phyloP scores from a whole-genome alignment of 2,797 vertebrate species.

The Lacerta bilineata region DNA sequence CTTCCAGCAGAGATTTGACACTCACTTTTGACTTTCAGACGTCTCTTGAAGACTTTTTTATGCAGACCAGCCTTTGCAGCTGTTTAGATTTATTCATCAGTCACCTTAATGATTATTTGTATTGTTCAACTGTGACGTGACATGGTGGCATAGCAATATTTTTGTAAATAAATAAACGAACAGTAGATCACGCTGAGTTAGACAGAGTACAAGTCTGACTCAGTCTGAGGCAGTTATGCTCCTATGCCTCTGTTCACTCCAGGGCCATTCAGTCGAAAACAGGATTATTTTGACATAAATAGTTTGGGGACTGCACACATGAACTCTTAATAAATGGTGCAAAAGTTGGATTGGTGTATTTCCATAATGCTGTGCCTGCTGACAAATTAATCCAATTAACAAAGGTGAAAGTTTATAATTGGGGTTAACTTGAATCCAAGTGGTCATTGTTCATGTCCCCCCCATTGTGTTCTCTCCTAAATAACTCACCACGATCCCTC shows the following conservation, averaged over 20 bases:
- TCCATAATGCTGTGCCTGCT: slow-evolving; percentile 65
- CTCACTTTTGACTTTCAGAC: too few species aligned
- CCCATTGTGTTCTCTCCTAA: slow-evolving; percentile 54
- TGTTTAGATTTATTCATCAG: too few species aligned
- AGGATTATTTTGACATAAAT: background rate
- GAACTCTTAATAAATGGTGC: slow-evolving; percentile 70
- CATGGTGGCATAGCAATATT: too few species aligned
- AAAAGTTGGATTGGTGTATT: slow-evolving; percentile 63
- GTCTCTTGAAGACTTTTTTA: too few species aligned
- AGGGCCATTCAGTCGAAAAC: background rate
- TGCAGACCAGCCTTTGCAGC: too few species aligned
- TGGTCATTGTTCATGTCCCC: slow-evolving; percentile 77
- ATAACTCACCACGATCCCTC: slow-evolving; percentile 61
- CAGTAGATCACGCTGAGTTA: background rate
- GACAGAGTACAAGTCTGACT: too few species aligned
- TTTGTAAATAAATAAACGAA: too few species aligned
- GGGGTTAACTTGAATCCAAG: slow-evolving; percentile 84
- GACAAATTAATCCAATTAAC: slow-evolving; percentile 83
- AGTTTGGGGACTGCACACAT: slow-evolving; percentile 32
- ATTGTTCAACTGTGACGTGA: too few species aligned
- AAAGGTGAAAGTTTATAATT: slow-evolving; percentile 84
- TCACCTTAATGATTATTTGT: too few species aligned
- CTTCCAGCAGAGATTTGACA: too few species aligned
- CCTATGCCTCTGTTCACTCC: background rate
- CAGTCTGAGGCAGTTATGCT: background rate